A percentile compares a stretch with the other conserved stretches of the same genome.
phyloP scores from a whole-genome alignment of 2,113 vertebrate species.

The Tilapia sparmanii region DNA sequence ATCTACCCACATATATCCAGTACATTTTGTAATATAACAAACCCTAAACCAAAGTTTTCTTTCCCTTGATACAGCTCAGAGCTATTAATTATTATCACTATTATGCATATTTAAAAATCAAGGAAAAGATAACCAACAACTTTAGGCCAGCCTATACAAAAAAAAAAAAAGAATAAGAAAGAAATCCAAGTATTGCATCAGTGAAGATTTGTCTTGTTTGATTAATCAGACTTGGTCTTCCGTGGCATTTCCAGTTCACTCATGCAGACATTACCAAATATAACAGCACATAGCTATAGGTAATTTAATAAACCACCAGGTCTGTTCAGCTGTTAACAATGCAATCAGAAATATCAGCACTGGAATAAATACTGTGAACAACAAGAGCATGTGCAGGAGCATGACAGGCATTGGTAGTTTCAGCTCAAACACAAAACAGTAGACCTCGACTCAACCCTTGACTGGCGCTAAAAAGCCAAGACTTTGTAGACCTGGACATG shows the following conservation, averaged over 20 bases:
- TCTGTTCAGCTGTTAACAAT: neutral
- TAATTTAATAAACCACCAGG: neutral
- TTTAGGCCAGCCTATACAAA: rapidly evolving
- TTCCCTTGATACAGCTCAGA: neutral
- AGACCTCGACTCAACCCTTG: neutral
- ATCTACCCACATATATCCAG: neutral
- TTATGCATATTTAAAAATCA: neutral
- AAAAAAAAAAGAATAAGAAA: neutral
- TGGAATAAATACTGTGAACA: neutral
- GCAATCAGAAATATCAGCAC: neutral
- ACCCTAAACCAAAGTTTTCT: neutral
- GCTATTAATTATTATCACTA: neutral
- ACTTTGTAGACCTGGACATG: neutral
- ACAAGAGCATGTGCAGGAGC: neutral
- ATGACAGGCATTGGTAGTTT: neutral
- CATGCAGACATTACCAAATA: neutral
- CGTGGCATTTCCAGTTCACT: neutral
- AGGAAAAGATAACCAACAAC: neutral
- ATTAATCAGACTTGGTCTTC: neutral
- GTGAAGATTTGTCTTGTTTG: neutral
- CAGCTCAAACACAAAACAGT: neutral
- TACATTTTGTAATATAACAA: neutral
- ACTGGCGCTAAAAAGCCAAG: neutral
- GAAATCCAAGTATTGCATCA: neutral
- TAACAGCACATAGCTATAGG: neutral